Evolutionary conservation across 2,888 invertebrate species (phyloP).

Genomic region (Rhorus exstirpatorius): DNA sequence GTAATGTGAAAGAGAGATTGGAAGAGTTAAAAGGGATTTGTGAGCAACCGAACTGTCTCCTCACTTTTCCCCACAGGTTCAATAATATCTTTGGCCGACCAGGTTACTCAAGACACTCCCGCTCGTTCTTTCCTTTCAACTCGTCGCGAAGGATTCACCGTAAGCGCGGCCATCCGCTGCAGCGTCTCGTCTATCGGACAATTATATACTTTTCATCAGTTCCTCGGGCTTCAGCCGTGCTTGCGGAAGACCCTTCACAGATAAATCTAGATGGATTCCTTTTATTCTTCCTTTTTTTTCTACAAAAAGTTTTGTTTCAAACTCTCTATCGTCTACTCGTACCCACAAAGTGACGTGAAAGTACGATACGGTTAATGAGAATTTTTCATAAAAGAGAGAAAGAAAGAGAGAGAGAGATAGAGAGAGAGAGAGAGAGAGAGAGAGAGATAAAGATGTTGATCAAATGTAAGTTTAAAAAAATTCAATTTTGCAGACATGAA

Average conservation of each 20-base stretch:
- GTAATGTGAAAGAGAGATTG: conserved; percentile 42
- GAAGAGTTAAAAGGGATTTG: conserved; percentile 48
- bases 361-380: conserved; percentile 35
- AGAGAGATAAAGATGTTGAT: too few relatives aligned
- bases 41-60: conserved; percentile 41
- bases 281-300: conserved; percentile 4
- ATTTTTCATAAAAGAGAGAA: conserved; percentile 9
- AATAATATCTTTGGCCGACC: conserved; percentile 67
- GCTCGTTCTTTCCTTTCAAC: conserved; percentile 63
- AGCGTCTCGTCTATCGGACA: conserved; percentile 45
- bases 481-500: not conserved
- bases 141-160: conserved; percentile 28
- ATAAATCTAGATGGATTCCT: conserved; percentile 34
- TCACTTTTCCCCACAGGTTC: conserved; percentile 61
- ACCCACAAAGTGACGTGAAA: conserved; percentile 19
- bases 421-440: too few relatives aligned
- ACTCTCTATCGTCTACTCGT: conserved; percentile 19
- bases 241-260: conserved; percentile 22
- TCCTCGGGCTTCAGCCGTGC: conserved; percentile 48
- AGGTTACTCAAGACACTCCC: conserved; percentile 64
- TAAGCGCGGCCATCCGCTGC: conserved; percentile 13
- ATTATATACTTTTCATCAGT: conserved; percentile 61
- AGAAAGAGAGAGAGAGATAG: too few relatives aligned
- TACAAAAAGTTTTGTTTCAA: conserved; percentile 35
- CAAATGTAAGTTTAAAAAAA: not conserved